Evolutionary conservation across 2,888 invertebrate species (phyloP).

Genomic region (Onthophagus sagittarius): DNA sequence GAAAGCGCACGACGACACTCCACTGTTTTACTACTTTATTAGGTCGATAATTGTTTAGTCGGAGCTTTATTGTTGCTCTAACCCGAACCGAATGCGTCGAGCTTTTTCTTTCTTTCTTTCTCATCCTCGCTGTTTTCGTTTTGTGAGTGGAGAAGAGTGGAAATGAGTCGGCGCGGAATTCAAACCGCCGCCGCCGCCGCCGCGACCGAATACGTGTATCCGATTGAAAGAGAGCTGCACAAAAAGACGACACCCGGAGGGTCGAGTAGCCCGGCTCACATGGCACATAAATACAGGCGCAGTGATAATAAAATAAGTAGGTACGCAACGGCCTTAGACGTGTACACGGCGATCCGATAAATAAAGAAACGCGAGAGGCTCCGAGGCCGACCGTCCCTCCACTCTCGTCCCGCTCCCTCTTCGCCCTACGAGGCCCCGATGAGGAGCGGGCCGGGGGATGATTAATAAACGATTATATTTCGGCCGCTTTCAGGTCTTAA

Average conservation of each 20-base stretch:
- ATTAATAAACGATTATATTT: constrained; percentile 30
- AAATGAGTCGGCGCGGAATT: background rate
- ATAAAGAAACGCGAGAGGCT: constrained; percentile 10
- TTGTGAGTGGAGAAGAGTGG: background rate
- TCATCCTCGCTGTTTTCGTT: background rate
- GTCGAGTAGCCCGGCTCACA: constrained; percentile 17
- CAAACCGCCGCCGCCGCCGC: background rate
- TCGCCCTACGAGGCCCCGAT: background rate
- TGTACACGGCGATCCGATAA: constrained; percentile 36
- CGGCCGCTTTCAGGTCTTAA: constrained; percentile 12
- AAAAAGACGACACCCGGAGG: background rate
- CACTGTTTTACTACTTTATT: background rate
- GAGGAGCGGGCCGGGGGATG: constrained; percentile 24
- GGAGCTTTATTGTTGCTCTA: background rate
- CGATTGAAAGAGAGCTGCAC: background rate
- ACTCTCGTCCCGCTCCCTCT: background rate
- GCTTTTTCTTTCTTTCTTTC: too few species aligned
- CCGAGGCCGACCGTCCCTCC: background rate
- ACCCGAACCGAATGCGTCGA: background rate
- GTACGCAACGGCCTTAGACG: constrained; percentile 29
- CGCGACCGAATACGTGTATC: background rate
- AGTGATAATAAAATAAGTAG: constrained; percentile 35
- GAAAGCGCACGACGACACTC: background rate
- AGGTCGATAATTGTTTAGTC: background rate
- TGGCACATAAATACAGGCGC: constrained; percentile 32